Percentiles rank a stretch among this genome's conserved stretches.
These are phyloP conservation scores for Semaprochilodus insignis DNA, from an alignment of 2,797 vertebrate genomes.

Conservation along the genomic window DNA sequence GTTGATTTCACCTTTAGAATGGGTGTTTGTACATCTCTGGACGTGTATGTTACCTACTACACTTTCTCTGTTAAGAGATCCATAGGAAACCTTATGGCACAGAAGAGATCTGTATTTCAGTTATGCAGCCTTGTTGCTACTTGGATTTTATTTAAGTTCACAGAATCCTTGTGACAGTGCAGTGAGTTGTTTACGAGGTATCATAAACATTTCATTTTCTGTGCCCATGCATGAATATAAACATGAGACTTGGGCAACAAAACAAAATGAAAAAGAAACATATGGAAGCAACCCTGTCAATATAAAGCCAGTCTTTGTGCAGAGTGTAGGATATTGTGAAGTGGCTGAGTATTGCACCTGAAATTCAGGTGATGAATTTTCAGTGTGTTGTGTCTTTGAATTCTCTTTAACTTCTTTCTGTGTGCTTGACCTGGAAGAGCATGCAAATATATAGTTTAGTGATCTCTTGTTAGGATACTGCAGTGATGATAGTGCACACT, in stretches of 20 bases:
- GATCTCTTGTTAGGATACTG: slow-evolving; percentile 14
- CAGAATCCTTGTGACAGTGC: slow-evolving; percentile 10
- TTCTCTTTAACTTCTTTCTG: slow-evolving; percentile 50
- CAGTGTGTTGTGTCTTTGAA: slow-evolving; percentile 54
- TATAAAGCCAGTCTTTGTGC: slow-evolving; percentile 21
- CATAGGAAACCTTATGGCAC: neutral
- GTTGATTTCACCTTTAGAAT: no score
- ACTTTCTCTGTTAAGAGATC: neutral
- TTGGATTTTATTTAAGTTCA: slow-evolving; percentile 57
- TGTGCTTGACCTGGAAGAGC: slow-evolving; percentile 56
- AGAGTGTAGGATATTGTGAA: slow-evolving; percentile 21
- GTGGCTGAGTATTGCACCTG: slow-evolving; percentile 40
- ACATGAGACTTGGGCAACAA: slow-evolving; percentile 16
- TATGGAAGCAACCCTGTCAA: neutral
- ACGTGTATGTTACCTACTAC: neutral
- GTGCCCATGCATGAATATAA: slow-evolving; percentile 20
- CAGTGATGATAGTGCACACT: slow-evolving; percentile 14
- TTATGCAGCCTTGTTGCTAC: neutral
- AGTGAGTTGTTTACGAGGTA: slow-evolving; percentile 27
- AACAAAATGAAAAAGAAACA: slow-evolving; percentile 13
- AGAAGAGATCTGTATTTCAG: neutral
- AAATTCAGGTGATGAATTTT: slow-evolving; percentile 58
- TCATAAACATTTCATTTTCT: slow-evolving; percentile 21
- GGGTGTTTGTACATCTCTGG: no score
- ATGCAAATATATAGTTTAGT: slow-evolving; percentile 53